Evolutionary conservation across 1,140 invertebrate species (phyloP).

Genomic region (Pantala flavescens): DNA sequence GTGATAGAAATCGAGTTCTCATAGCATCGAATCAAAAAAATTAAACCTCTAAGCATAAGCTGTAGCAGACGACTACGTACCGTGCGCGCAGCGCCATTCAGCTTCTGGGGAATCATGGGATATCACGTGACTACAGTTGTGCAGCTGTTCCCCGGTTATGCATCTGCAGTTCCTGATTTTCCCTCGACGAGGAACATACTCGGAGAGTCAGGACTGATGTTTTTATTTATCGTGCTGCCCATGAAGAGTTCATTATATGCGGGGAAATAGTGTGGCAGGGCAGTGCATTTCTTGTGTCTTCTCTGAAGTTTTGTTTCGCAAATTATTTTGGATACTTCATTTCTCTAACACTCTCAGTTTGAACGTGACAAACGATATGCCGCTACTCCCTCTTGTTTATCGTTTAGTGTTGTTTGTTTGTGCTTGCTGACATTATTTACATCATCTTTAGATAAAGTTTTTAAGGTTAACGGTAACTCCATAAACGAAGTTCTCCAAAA

Average conservation of each 20-base stretch:
- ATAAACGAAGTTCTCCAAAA: too few species aligned
- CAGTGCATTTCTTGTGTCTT: background rate
- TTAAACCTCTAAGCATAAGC: too few species aligned
- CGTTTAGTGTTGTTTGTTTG: too few species aligned
- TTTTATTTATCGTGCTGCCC: conserved; percentile 1
- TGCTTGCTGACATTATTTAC: too few species aligned
- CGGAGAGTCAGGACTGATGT: background rate
- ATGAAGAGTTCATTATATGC: background rate
- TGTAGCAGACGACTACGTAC: background rate
- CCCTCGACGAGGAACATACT: background rate
- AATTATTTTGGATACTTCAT: background rate
- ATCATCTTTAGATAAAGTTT: too few species aligned
- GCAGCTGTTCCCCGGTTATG: background rate
- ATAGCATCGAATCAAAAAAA: too few species aligned
- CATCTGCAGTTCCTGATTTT: conserved; percentile 5
- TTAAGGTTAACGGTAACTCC: too few species aligned
- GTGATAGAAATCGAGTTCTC: too few species aligned
- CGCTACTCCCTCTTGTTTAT: background rate
- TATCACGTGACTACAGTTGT: conserved; percentile 5
- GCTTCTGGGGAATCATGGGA: background rate
- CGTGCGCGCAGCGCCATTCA: background rate
- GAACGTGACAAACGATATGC: background rate
- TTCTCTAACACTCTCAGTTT: too few species aligned
- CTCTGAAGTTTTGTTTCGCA: background rate
- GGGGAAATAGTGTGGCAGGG: background rate